phyloP scores from a whole-genome alignment of 2,797 vertebrate genomes.

The Falco berigora region DNA sequence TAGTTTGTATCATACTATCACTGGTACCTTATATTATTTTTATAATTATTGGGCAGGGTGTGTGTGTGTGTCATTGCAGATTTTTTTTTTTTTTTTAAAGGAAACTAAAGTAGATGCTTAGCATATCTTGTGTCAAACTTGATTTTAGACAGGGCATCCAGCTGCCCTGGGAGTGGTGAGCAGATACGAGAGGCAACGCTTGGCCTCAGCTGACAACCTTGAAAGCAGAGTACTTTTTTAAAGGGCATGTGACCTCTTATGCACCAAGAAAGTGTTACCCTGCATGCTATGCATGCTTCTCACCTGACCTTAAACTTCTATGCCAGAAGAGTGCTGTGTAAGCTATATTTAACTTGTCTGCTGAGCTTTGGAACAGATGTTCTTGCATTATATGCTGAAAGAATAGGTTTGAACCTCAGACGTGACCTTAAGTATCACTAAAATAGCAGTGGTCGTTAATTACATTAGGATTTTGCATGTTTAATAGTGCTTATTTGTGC shows the following conservation, averaged over 20 bases:
- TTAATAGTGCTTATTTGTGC: background rate
- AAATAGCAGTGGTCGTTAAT: background rate
- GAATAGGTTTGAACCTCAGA: background rate
- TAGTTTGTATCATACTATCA: background rate
- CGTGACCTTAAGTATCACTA: background rate
- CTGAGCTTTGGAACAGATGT: constrained; percentile 35
- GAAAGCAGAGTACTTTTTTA: background rate
- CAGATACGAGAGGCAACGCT: background rate
- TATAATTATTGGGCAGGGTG: too few species aligned
- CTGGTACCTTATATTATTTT: background rate
- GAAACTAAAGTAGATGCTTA: background rate
- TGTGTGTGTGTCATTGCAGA: background rate
- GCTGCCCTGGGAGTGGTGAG: background rate
- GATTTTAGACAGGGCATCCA: background rate
- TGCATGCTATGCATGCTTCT: background rate
- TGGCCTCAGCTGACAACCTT: background rate
- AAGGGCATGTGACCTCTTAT: background rate
- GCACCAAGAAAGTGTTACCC: background rate
- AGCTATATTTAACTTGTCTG: constrained; percentile 52
- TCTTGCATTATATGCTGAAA: background rate
- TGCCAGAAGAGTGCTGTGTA: constrained; percentile 21
- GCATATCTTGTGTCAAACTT: background rate
- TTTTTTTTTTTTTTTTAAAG: background rate
- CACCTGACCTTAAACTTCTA: constrained; percentile 56
- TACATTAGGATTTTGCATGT: background rate